These are phyloP conservation scores for Chymomyza amoena DNA, from an alignment of 2,888 invertebrate species.

Conservation along the genomic window DNA sequence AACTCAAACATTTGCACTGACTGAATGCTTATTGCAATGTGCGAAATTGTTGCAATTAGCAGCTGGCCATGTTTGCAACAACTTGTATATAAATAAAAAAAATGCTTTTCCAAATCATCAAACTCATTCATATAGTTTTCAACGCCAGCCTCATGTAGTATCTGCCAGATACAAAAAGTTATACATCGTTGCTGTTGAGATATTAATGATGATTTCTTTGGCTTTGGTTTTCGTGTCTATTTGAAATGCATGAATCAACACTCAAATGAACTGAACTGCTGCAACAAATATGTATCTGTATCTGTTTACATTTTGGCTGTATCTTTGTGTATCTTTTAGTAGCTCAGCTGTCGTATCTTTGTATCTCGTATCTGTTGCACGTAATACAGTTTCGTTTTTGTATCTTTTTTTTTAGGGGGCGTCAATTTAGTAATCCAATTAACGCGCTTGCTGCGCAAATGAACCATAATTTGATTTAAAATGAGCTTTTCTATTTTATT, in stretches of 20 bases:
- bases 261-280: neutral
- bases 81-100: slow-evolving; percentile 48
- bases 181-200: slow-evolving; percentile 51
- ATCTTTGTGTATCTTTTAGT: slow-evolving; percentile 30
- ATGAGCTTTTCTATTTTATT: slow-evolving; percentile 34
- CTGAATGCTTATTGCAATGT: slow-evolving; percentile 44
- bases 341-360: slow-evolving; percentile 20
- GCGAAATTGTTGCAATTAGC: slow-evolving; percentile 68
- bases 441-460: slow-evolving; percentile 61
- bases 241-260: slow-evolving; percentile 69
- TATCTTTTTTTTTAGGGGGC: slow-evolving; percentile 36
- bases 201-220: slow-evolving; percentile 71
- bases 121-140: slow-evolving; percentile 68
- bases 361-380: slow-evolving; percentile 32
- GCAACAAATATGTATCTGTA: slow-evolving; percentile 13
- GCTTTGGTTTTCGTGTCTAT: slow-evolving; percentile 64
- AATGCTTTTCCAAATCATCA: slow-evolving; percentile 72
- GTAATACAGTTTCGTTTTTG: slow-evolving; percentile 17
- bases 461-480: slow-evolving; percentile 47
- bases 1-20: slow-evolving; percentile 18
- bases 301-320: slow-evolving; percentile 43
- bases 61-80: slow-evolving; percentile 35
- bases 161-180: slow-evolving; percentile 50
- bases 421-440: slow-evolving; percentile 68
- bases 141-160: slow-evolving; percentile 55